Base-by-base conservation (phyloP, 2,113 vertebrate species). In the Lates calcarifer region DNA sequence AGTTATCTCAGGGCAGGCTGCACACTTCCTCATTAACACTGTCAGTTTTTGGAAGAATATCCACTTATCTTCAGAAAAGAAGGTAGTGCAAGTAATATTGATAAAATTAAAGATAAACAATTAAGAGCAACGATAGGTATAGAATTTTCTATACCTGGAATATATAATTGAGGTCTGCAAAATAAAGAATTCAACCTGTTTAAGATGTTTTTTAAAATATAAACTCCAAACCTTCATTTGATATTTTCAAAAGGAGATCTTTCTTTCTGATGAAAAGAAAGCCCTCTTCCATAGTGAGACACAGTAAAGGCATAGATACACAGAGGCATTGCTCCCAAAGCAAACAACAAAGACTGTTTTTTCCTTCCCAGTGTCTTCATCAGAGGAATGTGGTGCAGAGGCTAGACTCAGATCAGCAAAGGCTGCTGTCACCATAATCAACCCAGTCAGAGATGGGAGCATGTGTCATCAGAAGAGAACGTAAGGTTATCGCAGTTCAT, bases 391-490 rank as follows among this genome's bases (percentile, higher is more conserved):
- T 58, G 57, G 61, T 56, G 63, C 43, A 58, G 71, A 55, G 71
- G 47, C 45, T 8, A 18, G 57, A 58, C 41, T 74, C 14, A 55
- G 68, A 79, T 62, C 60, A 87, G 77, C 67, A 74, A 85, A 81
- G 26, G 45, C 72, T 66, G 70, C 72, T 77, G 88, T 91, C 88
- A 77, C 71, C 83, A 62, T 41, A 79, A 79, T 82, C 79, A 75
- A 33, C 63, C 64, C 71, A 74, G 70, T 72, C 83, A 73, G 77
- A 85, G 77, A 86, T 62, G 74, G 77, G 47, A 62, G 62, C 65
- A 56, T 83, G 82, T 84, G 90, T 91, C 89, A 84, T 86, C 70
- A 56, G 66, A 75, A n/a, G 76, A 79, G 72, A 83, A 79, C 67
- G 67, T 80, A 39, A 85, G 87, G 87, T 88, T 83, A 82, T 87